Evolutionary conservation across 30 jellyfish, hydroid and myxozoan species (phyloP).

Genomic region (Phacellophora camtschatica): DNA sequence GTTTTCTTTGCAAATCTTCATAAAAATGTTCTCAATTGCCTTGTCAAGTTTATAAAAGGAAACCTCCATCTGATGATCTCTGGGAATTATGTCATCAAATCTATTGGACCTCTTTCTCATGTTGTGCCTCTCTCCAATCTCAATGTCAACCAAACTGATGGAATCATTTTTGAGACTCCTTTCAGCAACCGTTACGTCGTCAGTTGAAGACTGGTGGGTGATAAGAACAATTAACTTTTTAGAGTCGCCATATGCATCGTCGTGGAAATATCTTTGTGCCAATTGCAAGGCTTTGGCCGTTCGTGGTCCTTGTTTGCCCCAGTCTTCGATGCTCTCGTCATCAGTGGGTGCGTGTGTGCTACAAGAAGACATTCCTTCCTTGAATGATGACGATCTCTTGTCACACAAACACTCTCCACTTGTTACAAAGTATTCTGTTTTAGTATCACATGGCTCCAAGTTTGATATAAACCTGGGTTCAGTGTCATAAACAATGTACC

Average conservation of each 20-base stretch:
- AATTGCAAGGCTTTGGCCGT: slow-evolving; percentile 89
- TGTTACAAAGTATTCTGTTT: slow-evolving; percentile 86
- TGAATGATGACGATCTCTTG: slow-evolving; percentile 11
- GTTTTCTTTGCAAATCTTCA: slow-evolving; percentile 78
- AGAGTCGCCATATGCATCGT: slow-evolving; percentile 22
- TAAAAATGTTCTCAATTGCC: slow-evolving; percentile 78
- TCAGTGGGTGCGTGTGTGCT: slow-evolving; percentile 88
- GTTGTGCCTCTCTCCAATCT: slow-evolving; percentile 81
- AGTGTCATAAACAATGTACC: slow-evolving; percentile 86
- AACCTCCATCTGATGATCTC: slow-evolving; percentile 91
- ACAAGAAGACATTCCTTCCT: slow-evolving; percentile 61
- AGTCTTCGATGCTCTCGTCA: slow-evolving; percentile 91
- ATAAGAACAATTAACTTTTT: slow-evolving; percentile 85
- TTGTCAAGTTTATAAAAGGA: slow-evolving; percentile 80
- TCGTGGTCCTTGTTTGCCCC: slow-evolving; percentile 96
- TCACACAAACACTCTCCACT: slow-evolving; percentile 91
- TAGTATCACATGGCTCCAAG: slow-evolving; percentile 86
- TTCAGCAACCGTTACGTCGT: slow-evolving; percentile 84
- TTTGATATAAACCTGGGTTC: slow-evolving; percentile 83
- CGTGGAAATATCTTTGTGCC: slow-evolving; percentile 66
- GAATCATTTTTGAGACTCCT: slow-evolving; percentile 76
- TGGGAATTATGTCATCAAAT: slow-evolving; percentile 62
- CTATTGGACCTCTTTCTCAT: slow-evolving; percentile 43
- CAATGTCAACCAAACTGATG: slow-evolving; percentile 93
- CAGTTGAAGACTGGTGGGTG: slow-evolving; percentile 89